A percentile compares a stretch with the other conserved stretches of the same genome.
Evolutionary conservation across 2,113 vertebrate species (phyloP).

Genomic region (Podiceps cristatus): DNA sequence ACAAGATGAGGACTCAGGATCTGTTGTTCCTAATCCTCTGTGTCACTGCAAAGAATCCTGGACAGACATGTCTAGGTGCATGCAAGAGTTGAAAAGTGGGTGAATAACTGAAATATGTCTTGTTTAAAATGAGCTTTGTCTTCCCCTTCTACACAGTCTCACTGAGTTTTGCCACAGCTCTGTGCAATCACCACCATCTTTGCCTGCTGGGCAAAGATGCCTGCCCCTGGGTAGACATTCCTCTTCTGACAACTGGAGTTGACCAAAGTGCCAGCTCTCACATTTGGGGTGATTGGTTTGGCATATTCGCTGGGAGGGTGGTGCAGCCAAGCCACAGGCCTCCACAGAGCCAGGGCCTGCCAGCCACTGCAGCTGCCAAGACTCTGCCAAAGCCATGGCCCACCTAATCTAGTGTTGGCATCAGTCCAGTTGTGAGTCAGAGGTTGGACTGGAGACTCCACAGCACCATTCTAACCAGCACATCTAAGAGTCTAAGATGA

Average conservation of each 20-base stretch:
- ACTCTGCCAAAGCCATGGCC: neutral
- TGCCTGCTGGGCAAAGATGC: neutral
- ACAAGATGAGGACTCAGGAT: neutral
- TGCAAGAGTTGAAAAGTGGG: rapidly evolving
- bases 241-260: neutral
- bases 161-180: neutral
- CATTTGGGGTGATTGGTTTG: neutral
- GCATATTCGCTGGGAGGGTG: neutral
- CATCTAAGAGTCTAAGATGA: neutral
- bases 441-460: neutral
- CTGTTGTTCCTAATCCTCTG: neutral
- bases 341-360: neutral
- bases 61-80: neutral
- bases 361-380: rapidly evolving
- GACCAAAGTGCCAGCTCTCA: neutral
- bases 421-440: neutral
- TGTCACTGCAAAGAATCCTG: neutral
- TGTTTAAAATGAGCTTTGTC: neutral
- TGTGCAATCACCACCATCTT: neutral
- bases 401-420: neutral
- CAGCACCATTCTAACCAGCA: too few relatives aligned
- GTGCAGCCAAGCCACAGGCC: neutral
- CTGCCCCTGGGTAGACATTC: neutral
- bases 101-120: neutral
- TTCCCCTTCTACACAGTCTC: neutral